Evolutionary conservation across 2,113 vertebrate species (phyloP), one percentile per base, ranked within the genome.

Genomic region (Ranitomeya imitator): DNA sequence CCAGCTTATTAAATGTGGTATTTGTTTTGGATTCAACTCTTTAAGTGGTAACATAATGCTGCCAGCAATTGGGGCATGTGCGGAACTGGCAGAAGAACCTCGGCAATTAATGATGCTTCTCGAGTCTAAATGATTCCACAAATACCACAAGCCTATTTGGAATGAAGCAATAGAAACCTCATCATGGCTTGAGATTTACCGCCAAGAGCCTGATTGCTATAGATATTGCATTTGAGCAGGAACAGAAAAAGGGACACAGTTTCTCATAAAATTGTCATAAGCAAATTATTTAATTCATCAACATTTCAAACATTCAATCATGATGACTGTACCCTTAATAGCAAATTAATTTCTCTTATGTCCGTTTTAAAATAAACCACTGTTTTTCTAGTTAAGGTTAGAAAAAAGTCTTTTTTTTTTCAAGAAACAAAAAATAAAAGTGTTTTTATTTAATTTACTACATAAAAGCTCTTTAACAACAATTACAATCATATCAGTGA

Each of bases 141-240:
- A 84, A 89, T 79, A 79, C 55, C 73, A 89, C 52, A 78, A 61
- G 61, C 81, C 82, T 76, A 84, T 89, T 89, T 89, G 87, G 81
- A 85, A 51, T 45, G 51, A 8, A 69, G 73, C 45, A 67, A 84
- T 88, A 84, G 81, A 60, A 78, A 23, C 79, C 69, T n/a, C 83
- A 51, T 55, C 63, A 83, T 9, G 57, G 81, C 57, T 77, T 45
- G 26, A 57, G 45, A 37, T 84, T 55, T 84, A 19, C 15, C n/a
- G 87, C 87, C 87, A 84, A 77, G 21, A 52, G 60, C 52, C 76
- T 78, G 73, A 84, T 83, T 77, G 77, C 45, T 31, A 78, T 71
- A 52, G 57, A 84, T 73, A 81, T 45, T 59, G 52, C 59, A 87
- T 69, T 51, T 31, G 19, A n/a, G 26, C 65, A 80, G 23, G 55